These are phyloP conservation scores for Phyllostomus hastatus DNA, from an alignment of 2,113 vertebrate species.

Conservation along the genomic window DNA sequence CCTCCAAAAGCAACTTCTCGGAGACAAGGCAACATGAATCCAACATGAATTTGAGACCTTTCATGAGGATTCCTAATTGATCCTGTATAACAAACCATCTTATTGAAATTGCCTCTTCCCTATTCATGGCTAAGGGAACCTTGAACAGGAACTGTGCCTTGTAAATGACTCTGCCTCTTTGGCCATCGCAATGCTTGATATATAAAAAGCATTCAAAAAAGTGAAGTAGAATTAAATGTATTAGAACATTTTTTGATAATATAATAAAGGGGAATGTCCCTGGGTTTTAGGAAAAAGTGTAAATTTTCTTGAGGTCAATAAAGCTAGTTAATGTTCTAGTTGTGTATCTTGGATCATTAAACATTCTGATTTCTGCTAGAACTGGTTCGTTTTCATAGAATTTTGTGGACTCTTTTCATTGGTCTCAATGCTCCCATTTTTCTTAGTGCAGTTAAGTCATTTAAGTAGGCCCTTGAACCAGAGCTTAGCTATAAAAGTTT, in stretches of 20 bases:
- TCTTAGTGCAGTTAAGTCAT: constrained; percentile 30
- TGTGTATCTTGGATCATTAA: constrained; percentile 46
- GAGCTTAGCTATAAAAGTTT: constrained; percentile 36
- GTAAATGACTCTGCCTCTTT: background rate
- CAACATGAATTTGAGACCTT: background rate
- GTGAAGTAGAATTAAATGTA: background rate
- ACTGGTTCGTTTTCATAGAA: constrained; percentile 60
- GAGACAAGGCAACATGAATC: background rate
- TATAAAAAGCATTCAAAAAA: background rate
- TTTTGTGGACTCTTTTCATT: constrained; percentile 56
- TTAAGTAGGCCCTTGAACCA: constrained; percentile 61
- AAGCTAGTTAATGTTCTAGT: constrained; percentile 32
- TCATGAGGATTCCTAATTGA: background rate
- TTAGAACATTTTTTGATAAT: background rate
- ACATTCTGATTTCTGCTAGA: constrained; percentile 39
- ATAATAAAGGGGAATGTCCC: background rate
- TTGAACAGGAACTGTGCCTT: background rate
- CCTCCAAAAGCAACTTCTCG: background rate
- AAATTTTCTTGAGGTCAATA: constrained; percentile 53
- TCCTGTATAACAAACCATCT: background rate
- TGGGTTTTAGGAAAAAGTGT: constrained; percentile 34
- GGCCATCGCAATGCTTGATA: background rate
- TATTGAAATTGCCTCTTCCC: background rate
- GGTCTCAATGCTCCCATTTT: constrained; percentile 62
- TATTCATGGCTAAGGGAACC: rapidly evolving